These are phyloP conservation scores for Monochamus alternatus DNA, from an alignment of 2,888 invertebrate genomes.

Conservation along the genomic window DNA sequence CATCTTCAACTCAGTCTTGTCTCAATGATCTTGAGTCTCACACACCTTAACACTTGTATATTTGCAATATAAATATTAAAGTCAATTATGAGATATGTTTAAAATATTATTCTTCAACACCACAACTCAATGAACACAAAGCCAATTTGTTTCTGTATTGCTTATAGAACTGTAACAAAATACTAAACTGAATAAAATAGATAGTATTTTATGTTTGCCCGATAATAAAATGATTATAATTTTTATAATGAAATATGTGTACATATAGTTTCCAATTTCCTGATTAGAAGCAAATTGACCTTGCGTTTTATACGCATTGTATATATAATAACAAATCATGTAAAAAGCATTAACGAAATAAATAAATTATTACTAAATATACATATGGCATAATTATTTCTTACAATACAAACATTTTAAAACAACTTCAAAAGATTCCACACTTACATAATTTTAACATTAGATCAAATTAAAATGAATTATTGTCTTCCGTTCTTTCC, in stretches of 20 bases:
- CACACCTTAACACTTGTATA: not conserved
- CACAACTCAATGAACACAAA: not conserved
- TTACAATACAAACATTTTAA: not conserved
- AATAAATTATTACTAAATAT: constrained; percentile 21
- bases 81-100: constrained; percentile 6
- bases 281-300: no score
- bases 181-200: no score
- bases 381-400: constrained; percentile 19
- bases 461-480: not conserved
- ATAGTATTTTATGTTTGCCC: not conserved
- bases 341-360: constrained; percentile 30
- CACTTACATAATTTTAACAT: not conserved
- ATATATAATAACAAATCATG: constrained; percentile 23
- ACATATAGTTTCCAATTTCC: no score
- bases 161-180: no score
- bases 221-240: not conserved
- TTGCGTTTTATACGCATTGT: constrained; percentile 11
- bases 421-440: not conserved
- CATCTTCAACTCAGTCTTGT: not conserved
- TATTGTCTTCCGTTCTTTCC: constrained; percentile 3
- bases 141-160: not conserved
- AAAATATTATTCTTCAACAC: not conserved
- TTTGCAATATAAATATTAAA: not conserved
- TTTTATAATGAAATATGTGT: no score
- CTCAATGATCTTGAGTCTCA: not conserved